These are phyloP conservation scores for Coranthus polyacanthus DNA, from an alignment of 2,797 vertebrate species.

Conservation along the genomic window DNA sequence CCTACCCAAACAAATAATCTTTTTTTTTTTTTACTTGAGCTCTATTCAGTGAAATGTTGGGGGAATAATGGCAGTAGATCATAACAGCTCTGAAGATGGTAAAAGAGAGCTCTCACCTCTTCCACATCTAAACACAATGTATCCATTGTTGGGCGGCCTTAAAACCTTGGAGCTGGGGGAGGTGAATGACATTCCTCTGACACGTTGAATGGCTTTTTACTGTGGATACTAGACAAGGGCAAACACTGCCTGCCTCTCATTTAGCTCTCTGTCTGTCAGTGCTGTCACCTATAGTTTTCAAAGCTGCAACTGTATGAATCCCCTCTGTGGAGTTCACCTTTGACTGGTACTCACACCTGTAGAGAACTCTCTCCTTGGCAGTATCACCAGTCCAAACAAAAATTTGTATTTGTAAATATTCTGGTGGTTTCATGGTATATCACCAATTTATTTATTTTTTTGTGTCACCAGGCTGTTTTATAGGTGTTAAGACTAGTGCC, in stretches of 20 bases:
- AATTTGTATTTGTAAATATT: no score
- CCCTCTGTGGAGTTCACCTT: conserved; percentile 16
- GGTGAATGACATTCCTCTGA: conserved; percentile 75
- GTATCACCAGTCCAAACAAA: no score
- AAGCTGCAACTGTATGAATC: neutral
- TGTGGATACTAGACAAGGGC: conserved; percentile 52
- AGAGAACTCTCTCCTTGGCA: neutral
- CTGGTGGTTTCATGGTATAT: no score
- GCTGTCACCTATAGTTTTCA: conserved; percentile 19
- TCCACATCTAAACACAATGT: conserved; percentile 66
- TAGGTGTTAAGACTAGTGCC: no score
- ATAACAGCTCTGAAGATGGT: conserved; percentile 45
- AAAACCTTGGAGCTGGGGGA: conserved; percentile 56
- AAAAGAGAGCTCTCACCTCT: conserved; percentile 52
- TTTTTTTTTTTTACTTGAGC: neutral
- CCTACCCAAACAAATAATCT: neutral
- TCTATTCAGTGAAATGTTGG: conserved; percentile 18
- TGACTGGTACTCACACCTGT: conserved; percentile 4
- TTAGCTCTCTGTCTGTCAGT: conserved; percentile 52
- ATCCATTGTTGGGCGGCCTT: conserved; percentile 68
- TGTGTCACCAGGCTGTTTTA: no score
- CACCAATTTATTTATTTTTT: no score
- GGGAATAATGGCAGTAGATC: conserved; percentile 24
- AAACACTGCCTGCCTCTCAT: conserved; percentile 54
- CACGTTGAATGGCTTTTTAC: conserved; percentile 65